Evolutionary conservation across 2,797 vertebrate species (phyloP), one percentile per base, ranked within the genome.

Genomic region (Hephaestus fuliginosus): DNA sequence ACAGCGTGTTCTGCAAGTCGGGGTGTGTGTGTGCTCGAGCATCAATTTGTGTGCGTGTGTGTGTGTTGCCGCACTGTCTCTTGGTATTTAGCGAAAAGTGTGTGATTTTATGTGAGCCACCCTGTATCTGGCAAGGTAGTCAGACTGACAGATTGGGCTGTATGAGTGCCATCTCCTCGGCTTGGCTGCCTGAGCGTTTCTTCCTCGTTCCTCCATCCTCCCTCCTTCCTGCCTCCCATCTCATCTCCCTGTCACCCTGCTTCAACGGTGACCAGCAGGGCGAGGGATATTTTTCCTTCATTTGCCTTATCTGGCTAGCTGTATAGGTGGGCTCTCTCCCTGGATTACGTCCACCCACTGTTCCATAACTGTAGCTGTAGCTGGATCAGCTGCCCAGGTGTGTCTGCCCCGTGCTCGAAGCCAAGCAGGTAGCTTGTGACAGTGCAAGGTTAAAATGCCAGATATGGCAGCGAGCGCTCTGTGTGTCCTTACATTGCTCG

Each of bases 91-190:
- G 83, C 66, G 73, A 78, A 86, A 82, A 86, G 82, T 77, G 86
- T 89, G 90, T 85, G 92, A 81, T 86, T 92, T 83, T 92, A 81
- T 91, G 88, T 77, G 88, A 91, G 86, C 83, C 88, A 81, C 88
- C 86, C 80, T 86, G 86, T 90, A 88, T 91, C 87, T 95, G 94
- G 93, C 93, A 90, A 90, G 88, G 89, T 91, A 82, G 82, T 88
- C 83, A 91, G 92, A 93, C 91, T 91, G 92, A 93, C 95, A 95
- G 94, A 94, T 95, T 94, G 93, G 88, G 81, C 84, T 91, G 88
- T 91, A 77, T 78, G 86, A 86, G 86, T 90, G 93, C 92, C 92
- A 94, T 94, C 91, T 93, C 90, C 82, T 86, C 82, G 77, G 86
- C 89, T 92, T 90, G 90, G 89, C 91, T 85, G 85, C 74, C 73